These are phyloP conservation scores for Papio anubis DNA, from an alignment of 2,113 vertebrate genomes.

Conservation along the genomic window DNA sequence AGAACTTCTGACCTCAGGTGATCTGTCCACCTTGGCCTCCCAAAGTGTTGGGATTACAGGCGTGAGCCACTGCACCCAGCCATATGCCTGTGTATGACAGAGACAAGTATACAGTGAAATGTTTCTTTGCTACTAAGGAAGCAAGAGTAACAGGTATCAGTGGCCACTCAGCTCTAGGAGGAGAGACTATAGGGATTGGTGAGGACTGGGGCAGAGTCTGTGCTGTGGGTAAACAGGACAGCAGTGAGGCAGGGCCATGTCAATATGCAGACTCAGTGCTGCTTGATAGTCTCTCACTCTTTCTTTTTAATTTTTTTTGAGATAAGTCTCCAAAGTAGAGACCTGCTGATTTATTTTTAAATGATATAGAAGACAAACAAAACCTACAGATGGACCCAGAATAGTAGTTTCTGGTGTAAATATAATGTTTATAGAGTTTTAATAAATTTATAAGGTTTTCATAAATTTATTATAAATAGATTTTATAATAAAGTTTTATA, in stretches of 20 bases:
- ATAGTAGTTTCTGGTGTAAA: neutral
- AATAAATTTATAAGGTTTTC: neutral
- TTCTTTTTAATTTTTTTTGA: neutral
- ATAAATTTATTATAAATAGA: neutral
- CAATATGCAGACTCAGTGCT: neutral
- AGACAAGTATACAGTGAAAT: neutral
- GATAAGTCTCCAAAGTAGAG: neutral
- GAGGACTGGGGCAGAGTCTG: neutral
- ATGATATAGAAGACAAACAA: neutral
- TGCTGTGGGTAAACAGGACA: neutral
- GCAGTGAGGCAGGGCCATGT: neutral
- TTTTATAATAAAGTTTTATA: neutral
- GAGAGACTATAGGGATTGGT: neutral
- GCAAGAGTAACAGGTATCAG: neutral
- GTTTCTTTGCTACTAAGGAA: neutral
- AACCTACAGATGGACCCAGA: neutral
- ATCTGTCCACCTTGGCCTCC: too few species aligned
- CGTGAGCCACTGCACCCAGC: neutral
- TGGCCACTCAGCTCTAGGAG: neutral
- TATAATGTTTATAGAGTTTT: constrained; percentile 2
- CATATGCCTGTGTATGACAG: neutral
- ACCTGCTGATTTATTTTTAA: neutral
- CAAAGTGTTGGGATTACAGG: too few species aligned
- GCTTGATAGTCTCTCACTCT: neutral
- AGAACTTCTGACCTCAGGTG: too few species aligned